These are phyloP conservation scores for Blennius ocellaris DNA, from an alignment of 2,113 vertebrate genomes.

Conservation along the genomic window DNA sequence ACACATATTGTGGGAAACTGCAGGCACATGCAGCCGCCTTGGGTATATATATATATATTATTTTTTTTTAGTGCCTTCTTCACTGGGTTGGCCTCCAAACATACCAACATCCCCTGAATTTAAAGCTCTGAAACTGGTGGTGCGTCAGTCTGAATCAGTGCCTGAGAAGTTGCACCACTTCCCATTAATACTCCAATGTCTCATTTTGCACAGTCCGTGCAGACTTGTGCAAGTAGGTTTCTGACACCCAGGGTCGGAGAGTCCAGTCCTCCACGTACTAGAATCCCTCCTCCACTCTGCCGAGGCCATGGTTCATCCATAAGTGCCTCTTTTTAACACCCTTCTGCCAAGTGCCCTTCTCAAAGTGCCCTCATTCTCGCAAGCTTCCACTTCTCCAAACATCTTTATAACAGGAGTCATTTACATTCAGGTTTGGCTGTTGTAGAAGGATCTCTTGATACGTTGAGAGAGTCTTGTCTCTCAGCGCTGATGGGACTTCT, in stretches of 20 bases:
- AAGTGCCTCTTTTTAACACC: constrained; percentile 58
- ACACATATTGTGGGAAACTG: neutral
- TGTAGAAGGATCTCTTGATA: constrained; percentile 32
- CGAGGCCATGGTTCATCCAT: constrained; percentile 45
- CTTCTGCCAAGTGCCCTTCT: constrained; percentile 59
- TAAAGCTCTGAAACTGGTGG: constrained; percentile 15
- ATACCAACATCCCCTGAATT: constrained; percentile 24
- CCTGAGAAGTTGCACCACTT: constrained; percentile 17
- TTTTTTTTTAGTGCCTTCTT: constrained; percentile 20
- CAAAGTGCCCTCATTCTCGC: constrained; percentile 43
- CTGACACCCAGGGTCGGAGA: neutral
- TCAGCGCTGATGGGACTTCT: constrained; percentile 21
- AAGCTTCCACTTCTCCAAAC: constrained; percentile 43
- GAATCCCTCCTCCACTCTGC: constrained; percentile 52
- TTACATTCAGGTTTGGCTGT: constrained; percentile 25
- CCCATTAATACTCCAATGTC: neutral
- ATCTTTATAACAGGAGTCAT: constrained; percentile 31
- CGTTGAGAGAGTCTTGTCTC: neutral
- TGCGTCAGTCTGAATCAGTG: constrained; percentile 6
- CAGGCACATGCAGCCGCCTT: constrained; percentile 35
- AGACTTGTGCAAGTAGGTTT: neutral
- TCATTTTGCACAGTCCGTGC: neutral
- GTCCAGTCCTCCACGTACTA: constrained; percentile 40
- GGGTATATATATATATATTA: no score
- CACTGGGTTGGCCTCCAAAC: constrained; percentile 9